These are phyloP conservation scores for Malaclemys terrapin DNA, from an alignment of 2,113 vertebrate species.

Conservation along the genomic window DNA sequence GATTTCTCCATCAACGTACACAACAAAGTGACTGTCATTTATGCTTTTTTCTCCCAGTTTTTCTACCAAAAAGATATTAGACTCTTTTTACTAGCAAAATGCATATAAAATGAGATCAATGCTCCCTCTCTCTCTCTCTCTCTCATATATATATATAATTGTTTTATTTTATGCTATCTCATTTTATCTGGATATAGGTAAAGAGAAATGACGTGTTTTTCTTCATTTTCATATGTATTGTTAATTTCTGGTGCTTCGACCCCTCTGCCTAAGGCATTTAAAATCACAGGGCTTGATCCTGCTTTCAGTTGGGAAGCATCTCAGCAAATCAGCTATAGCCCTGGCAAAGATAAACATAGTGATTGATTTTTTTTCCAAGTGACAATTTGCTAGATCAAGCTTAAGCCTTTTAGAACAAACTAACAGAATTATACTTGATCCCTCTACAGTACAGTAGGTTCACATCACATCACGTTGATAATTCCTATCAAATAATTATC, in stretches of 20 bases:
- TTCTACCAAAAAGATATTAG: constrained; percentile 72
- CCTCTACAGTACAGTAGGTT: background rate
- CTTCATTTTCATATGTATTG: background rate
- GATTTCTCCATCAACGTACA: constrained; percentile 44
- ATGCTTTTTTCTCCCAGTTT: constrained; percentile 62
- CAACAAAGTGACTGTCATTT: constrained; percentile 71
- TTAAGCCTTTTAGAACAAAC: background rate
- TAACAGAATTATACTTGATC: background rate
- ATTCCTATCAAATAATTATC: background rate
- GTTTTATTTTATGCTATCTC: background rate
- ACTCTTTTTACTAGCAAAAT: constrained; percentile 62
- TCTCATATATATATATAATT: background rate
- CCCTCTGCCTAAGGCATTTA: background rate
- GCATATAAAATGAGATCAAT: constrained; percentile 49
- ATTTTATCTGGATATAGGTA: background rate
- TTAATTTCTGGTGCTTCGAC: constrained; percentile 32
- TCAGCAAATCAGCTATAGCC: background rate
- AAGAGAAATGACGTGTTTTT: constrained; percentile 12
- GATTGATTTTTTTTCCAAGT: background rate
- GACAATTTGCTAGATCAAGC: background rate
- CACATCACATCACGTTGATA: background rate
- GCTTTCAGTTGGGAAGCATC: background rate
- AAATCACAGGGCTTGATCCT: background rate
- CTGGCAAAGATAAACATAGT: accelerated
- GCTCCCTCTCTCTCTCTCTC: accelerated